A percentile compares a stretch with the other conserved stretches of the same genome.
These are phyloP conservation scores for Thamnaconus septentrionalis DNA, from an alignment of 2,113 vertebrate species.

Conservation along the genomic window DNA sequence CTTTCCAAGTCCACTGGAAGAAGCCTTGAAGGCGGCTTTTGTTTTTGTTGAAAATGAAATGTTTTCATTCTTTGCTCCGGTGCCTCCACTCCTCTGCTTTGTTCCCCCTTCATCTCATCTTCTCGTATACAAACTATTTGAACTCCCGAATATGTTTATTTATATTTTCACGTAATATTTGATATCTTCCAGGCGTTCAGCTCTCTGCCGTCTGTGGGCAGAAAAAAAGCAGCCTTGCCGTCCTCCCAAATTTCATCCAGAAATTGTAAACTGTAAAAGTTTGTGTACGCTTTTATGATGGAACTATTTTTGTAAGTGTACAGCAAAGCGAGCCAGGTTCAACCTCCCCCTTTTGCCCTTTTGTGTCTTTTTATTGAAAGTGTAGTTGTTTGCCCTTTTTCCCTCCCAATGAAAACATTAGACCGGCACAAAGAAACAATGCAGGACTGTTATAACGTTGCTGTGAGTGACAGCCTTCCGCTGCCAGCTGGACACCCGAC, in stretches of 20 bases:
- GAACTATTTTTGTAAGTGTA: conserved; percentile 67
- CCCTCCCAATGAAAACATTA: conserved; percentile 28
- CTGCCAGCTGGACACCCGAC: conserved; percentile 20
- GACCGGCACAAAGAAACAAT: conserved; percentile 25
- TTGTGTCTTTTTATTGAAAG: not conserved
- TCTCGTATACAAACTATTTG: conserved; percentile 43
- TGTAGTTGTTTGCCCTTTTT: conserved; percentile 14
- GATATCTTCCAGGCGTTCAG: conserved; percentile 51
- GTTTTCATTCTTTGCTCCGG: conserved; percentile 28
- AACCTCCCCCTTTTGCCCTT: conserved; percentile 26
- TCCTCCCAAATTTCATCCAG: conserved; percentile 61
- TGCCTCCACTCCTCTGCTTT: too few relatives aligned
- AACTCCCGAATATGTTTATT: conserved; percentile 35
- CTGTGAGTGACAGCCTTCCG: conserved; percentile 15
- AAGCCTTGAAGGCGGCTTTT: conserved; percentile 34
- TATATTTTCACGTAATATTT: not conserved
- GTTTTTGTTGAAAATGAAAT: conserved; percentile 38
- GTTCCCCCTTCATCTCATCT: conserved; percentile 14
- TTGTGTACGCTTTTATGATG: conserved; percentile 55
- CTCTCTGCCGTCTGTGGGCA: conserved; percentile 43
- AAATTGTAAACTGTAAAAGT: conserved; percentile 66
- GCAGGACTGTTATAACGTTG: conserved; percentile 7
- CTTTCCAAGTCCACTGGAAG: conserved; percentile 37
- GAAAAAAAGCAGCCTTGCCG: conserved; percentile 51
- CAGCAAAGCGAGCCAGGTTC: conserved; percentile 67